These are phyloP conservation scores for Trissolcus japonicus DNA, from an alignment of 2,888 invertebrate species.

Conservation along the genomic window DNA sequence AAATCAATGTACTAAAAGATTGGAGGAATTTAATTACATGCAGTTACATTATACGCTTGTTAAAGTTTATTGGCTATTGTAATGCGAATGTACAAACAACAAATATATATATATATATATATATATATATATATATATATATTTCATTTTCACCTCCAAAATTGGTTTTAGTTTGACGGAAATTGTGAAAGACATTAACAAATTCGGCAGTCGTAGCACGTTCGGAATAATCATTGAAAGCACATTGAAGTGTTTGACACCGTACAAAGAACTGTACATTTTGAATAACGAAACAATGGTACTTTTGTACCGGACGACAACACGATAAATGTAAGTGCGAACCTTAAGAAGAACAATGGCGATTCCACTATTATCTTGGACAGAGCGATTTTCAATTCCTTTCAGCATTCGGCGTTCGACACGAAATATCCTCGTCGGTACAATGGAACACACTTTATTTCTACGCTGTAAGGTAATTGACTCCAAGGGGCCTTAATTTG, in stretches of 20 bases:
- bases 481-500: slow-evolving; percentile 34
- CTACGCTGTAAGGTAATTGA: slow-evolving; percentile 28
- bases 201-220: slow-evolving; percentile 56
- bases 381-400: slow-evolving; percentile 57
- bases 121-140: not conserved
- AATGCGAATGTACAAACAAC: not conserved
- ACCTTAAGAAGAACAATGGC: slow-evolving; percentile 60
- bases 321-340: slow-evolving; percentile 61
- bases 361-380: slow-evolving; percentile 45
- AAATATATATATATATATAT: not conserved
- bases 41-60: slow-evolving; percentile 19
- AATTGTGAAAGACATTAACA: slow-evolving; percentile 53
- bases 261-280: slow-evolving; percentile 63
- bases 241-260: slow-evolving; percentile 61
- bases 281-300: slow-evolving; percentile 67
- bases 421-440: slow-evolving; percentile 35
- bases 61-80: slow-evolving; percentile 20
- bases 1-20: slow-evolving; percentile 34
- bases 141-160: not conserved
- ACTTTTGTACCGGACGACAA: slow-evolving; percentile 60
- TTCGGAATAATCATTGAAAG: slow-evolving; percentile 60
- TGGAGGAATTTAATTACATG: slow-evolving; percentile 26
- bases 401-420: slow-evolving; percentile 30
- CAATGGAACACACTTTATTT: slow-evolving; percentile 43
- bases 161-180: slow-evolving; percentile 24